Percentiles rank a stretch among this genome's conserved stretches.
These are phyloP conservation scores for Kobus ellipsiprymnus DNA, from an alignment of 2,113 vertebrate species.

Conservation along the genomic window DNA sequence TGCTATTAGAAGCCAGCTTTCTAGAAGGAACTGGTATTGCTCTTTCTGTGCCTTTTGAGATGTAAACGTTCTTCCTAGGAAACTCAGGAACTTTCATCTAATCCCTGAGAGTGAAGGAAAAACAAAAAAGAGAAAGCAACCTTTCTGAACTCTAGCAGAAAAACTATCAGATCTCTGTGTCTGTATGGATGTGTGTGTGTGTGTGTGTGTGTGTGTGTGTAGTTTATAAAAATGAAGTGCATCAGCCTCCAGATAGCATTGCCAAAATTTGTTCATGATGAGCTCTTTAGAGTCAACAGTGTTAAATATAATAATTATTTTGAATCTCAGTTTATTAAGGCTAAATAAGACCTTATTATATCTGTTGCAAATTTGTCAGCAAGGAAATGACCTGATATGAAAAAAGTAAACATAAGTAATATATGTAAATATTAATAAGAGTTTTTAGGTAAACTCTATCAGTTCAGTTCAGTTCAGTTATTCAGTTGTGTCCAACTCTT, in stretches of 20 bases:
- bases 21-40: background rate
- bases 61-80: background rate
- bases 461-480: background rate
- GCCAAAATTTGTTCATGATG: background rate
- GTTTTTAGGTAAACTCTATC: background rate
- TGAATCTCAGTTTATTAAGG: background rate
- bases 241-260: background rate
- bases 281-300: background rate
- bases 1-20: background rate
- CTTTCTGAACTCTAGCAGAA: background rate
- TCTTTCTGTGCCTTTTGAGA: background rate
- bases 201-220: background rate
- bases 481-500: background rate
- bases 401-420: background rate
- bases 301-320: background rate
- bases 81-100: background rate
- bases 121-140: background rate
- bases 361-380: background rate
- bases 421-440: background rate
- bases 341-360: background rate
- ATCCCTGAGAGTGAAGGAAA: background rate
- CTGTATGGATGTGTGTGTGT: background rate
- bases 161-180: background rate
- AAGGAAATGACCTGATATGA: background rate
- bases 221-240: background rate